phyloP scores from a whole-genome alignment of 2,888 invertebrate genomes.

The Agrochola litura region DNA sequence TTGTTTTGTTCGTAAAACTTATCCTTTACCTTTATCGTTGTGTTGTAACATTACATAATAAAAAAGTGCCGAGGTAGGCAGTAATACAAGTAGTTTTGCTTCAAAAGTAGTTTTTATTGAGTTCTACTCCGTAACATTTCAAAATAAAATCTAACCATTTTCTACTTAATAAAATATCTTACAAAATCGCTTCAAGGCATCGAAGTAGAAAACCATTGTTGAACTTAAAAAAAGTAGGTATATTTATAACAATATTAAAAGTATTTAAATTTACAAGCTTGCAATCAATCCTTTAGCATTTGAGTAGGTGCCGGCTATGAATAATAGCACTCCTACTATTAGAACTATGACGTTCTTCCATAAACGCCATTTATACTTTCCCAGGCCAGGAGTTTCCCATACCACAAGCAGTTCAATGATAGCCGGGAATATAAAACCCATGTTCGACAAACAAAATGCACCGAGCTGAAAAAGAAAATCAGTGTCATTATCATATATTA shows the following conservation, averaged over 20 bases:
- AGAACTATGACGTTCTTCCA: conserved; percentile 82
- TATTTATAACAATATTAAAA: background rate
- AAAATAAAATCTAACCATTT: background rate
- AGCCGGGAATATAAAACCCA: conserved; percentile 87
- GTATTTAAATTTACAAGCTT: conserved; percentile 70
- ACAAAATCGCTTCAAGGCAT: background rate
- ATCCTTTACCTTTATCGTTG: too few species aligned
- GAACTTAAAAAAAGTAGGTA: background rate
- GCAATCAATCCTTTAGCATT: conserved; percentile 81
- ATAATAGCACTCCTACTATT: conserved; percentile 78
- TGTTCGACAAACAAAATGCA: conserved; percentile 86
- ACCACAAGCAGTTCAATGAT: conserved; percentile 83
- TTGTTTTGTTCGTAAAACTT: too few species aligned
- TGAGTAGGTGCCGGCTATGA: conserved; percentile 83
- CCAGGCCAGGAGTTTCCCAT: conserved; percentile 84
- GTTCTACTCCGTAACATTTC: too few species aligned
- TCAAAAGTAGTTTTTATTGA: too few species aligned
- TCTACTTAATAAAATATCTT: background rate
- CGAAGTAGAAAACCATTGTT: background rate
- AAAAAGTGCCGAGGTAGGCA: too few species aligned
- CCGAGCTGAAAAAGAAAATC: conserved; percentile 81
- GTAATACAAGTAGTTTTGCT: too few species aligned
- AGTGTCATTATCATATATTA: background rate
- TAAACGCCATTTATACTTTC: conserved; percentile 80
- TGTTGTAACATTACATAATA: too few species aligned